A percentile compares a stretch with the other conserved stretches of the same genome.
Conservation (phyloP, 2,888 invertebrate species). For the Philereme vetulata region DNA sequence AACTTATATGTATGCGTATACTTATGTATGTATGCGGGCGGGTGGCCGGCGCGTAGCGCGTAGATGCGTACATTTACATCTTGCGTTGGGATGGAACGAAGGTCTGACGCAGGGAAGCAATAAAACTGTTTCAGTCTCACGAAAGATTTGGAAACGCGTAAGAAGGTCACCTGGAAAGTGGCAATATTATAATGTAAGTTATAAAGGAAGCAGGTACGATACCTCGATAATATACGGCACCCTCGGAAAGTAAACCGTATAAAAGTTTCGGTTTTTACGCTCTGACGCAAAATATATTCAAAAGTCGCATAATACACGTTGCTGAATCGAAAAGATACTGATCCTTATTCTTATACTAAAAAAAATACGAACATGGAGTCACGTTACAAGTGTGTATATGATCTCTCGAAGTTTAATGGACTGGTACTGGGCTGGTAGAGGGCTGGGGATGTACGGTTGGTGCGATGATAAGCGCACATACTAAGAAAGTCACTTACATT, state of each 20-base stretch:
- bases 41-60: conserved; percentile 23
- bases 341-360: not conserved
- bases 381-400: no score
- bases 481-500: conserved; percentile 87
- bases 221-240: conserved; percentile 31
- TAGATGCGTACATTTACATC: conserved; percentile 35
- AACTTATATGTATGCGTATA: conserved; percentile 42
- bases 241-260: conserved; percentile 32
- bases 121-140: conserved; percentile 37
- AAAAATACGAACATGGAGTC: not conserved
- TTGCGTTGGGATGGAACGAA: conserved; percentile 39
- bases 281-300: conserved; percentile 15
- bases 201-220: conserved; percentile 29
- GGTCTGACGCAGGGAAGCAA: conserved; percentile 38
- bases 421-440: no score
- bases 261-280: conserved; percentile 19
- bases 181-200: conserved; percentile 36
- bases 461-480: not conserved
- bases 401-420: no score
- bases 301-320: conserved; percentile 9
- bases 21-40: conserved; percentile 36
- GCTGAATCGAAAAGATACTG: not conserved
- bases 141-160: conserved; percentile 30
- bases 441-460: not conserved
- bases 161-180: conserved; percentile 35